Evolutionary conservation across 2,888 invertebrate genomes (phyloP), one percentile per base, ranked within the genome.

Genomic region (Drosophila mimetica): DNA sequence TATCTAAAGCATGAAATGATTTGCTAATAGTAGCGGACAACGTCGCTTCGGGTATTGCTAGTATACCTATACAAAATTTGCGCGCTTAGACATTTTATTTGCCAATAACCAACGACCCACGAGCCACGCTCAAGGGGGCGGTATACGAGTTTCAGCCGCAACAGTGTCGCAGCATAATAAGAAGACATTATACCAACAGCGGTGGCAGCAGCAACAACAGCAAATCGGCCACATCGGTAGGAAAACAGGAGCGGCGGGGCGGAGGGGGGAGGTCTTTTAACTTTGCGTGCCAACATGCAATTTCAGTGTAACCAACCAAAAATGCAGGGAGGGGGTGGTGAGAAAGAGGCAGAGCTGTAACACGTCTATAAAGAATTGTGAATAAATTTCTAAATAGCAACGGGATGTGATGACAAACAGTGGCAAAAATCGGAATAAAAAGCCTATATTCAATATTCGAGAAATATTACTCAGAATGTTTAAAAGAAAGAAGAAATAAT

Each of bases 211-310:
- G 47, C 69, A 69, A 20, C 67, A 60, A n/a, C 41, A 13, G 18
- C 75, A 73, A 36, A 41, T 20, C 41, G 13, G 20, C 53, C 47
- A 13, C 71, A 57, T 5, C 74, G 51, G 54, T 54, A 57, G 50
- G 59, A 66, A 36, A 70, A 65, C 76, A 65, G 64, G 71, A 75
- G 72, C 66, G 74, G 58, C 37, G 32, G 34, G 18, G 39, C 6
- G 48, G 37, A n/a, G 28, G 48, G 50, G 34, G 37, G 22, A 8
- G 60, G 58, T 52, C 39, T 47, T 16, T 32, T 30, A 50, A 76
- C 77, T 77, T 83, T 90, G 91, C 91, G 91, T 91, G 91, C 80
- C 76, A 90, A 89, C 91, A 91, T 91, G 91, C 91, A 91, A 91
- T 91, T 90, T 89, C 84, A 85, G 76, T 89, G 84, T 89, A 88